Base-by-base conservation (phyloP, 2,888 invertebrate genomes). In the Cerastis leucographa region DNA sequence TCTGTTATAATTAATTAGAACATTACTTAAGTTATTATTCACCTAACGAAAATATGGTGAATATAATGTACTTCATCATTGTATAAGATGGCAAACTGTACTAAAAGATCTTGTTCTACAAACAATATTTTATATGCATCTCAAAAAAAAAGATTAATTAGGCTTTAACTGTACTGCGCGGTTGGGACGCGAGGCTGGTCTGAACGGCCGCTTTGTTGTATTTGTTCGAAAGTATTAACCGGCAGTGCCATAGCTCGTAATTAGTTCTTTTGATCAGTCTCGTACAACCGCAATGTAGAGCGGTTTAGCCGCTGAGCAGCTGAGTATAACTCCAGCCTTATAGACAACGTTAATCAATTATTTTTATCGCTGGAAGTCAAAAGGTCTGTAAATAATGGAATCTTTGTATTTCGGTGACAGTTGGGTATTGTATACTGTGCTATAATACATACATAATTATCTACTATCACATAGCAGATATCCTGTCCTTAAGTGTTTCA, bases 51-150 rank as follows among this genome's bases (percentile, higher is more conserved):
- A 62, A 73, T 25, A 75, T 22, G 1, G 42, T 29, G 4, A 61
- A 54, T 29, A 69, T 40, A 72, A 51, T 56, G 17, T 35, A 64
- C 72, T 75, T 75, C 81, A 80, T 84, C 14, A 6, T 67, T 56
- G 22, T 22, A 12, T n/a, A 54, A 67, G 51, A 46, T 74, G 25
- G 1, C 12, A 9, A 22, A 71, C 49, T 22, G 5, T 29, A 72
- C 46, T 71, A 19, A 72, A 72, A n/a, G 8, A 46, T 25, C 35
- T 51, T 72, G 29, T 40, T 29, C 25, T 51, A 19, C 12, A 17
- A 56, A 64, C 61, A 14, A n/a, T 17, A 9, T 65, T 83, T 42
- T 83, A 83, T 59, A 22, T 11, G 2, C 14, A 14, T 0, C 14
- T 19, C 1, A 7, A 35, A n/a, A 54, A 35, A 51, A 12, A 40